Evolutionary conservation across 2,888 invertebrate species (phyloP), one percentile per base, ranked within the genome.

Genomic region (Acholoe squamosa): DNA sequence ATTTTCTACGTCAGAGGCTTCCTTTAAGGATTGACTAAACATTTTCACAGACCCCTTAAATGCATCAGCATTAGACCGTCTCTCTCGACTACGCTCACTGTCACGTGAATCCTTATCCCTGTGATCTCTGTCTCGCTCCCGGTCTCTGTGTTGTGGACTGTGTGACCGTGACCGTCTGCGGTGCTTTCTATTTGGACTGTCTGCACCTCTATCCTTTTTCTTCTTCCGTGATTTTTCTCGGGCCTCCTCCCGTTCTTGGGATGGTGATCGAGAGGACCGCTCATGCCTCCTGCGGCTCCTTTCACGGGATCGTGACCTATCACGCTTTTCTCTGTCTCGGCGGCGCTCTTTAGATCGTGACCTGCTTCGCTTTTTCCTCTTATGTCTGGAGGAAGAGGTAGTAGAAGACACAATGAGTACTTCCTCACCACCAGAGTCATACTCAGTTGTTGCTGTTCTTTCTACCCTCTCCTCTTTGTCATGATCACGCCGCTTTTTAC

Each of bases 271-370:
- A 22, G 86, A 54, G 16, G 25, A 0, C 56, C 86, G 86, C 28
- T 43, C 80, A 22, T 80, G 80, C 43, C 80, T 43, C 19, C 90
- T 80, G 91, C 91, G 76, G 91, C 91, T 76, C 16, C 91, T 52
- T n/a, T 89, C 91, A 33, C 52, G 77, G 54, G 89, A 90, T 89
- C 86, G 56, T n/a, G 89, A 90, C 89, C 76, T 84, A n/a, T 80
- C 54, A 0, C 90, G 31, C 22, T n/a, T 25, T 10, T 77, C 84
- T 31, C 71, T 51, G 19, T 19, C 22, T 33, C 67, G 77, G 34
- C 84, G 91, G 12, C 90, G 76, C 89, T 92, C 92, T 71, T 92
- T 91, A 14, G 93, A 93, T 89, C 93, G 92, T 19, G 93, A 93
- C 25, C 92, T 90, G 89, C 93, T 92, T 89, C 92, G 92, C 80